Evolutionary conservation across 2,888 invertebrate species (phyloP).

Genomic region (Rosalia funebris): DNA sequence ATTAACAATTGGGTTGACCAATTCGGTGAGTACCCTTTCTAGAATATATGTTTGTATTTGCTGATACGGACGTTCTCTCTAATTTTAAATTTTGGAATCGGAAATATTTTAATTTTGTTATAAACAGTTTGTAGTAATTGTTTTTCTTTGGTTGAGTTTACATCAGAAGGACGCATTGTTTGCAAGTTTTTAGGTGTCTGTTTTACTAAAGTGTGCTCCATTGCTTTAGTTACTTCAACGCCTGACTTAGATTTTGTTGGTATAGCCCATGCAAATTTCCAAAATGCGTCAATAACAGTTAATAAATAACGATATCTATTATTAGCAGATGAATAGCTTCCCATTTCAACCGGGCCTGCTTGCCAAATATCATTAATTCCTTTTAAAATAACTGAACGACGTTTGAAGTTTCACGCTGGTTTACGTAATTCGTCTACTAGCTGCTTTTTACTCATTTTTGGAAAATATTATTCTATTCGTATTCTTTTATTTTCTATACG

Average conservation of each 20-base stretch:
- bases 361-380: constrained; percentile 62
- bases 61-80: constrained; percentile 48
- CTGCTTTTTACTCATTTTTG: neutral
- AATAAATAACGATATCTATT: constrained; percentile 54
- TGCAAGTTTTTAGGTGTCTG: constrained; percentile 43
- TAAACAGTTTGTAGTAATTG: constrained; percentile 14
- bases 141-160: constrained; percentile 22
- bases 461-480: neutral
- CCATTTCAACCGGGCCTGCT: constrained; percentile 59
- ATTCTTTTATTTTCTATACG: neutral
- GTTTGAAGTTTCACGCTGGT: constrained; percentile 55
- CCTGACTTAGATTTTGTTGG: constrained; percentile 55
- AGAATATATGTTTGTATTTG: constrained; percentile 50
- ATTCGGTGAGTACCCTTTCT: constrained; percentile 55
- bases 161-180: constrained; percentile 31
- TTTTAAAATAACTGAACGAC: constrained; percentile 54
- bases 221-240: constrained; percentile 45
- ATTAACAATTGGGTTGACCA: constrained; percentile 57
- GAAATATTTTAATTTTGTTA: constrained; percentile 31
- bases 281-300: constrained; percentile 58
- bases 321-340: constrained; percentile 51
- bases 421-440: constrained; percentile 55
- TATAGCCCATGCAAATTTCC: constrained; percentile 58
- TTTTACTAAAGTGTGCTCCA: constrained; percentile 26
- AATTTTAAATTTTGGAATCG: constrained; percentile 32